Evolutionary conservation across 2,797 vertebrate genomes (phyloP).

Genomic region (Gymnopithys bicolor): DNA sequence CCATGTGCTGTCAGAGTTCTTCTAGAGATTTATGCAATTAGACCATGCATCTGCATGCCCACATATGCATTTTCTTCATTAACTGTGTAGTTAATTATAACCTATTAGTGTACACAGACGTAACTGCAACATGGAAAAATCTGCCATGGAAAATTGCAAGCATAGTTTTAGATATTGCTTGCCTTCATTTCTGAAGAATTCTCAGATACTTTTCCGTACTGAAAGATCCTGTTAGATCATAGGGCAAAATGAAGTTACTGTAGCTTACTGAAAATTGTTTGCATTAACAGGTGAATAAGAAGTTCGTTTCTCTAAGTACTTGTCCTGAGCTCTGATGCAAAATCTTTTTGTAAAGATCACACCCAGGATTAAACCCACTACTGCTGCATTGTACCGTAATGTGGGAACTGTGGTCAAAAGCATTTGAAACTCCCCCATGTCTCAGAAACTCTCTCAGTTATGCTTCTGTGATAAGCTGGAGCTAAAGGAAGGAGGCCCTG

Average conservation of each 20-base stretch:
- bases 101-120: not conserved
- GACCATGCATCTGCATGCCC: not conserved
- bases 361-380: not conserved
- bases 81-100: not conserved
- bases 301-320: not conserved
- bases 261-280: not conserved
- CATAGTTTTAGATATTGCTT: not conserved
- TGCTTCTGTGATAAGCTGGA: not conserved
- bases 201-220: not conserved
- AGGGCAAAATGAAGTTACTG: not conserved
- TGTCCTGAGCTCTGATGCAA: not conserved
- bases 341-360: too few species aligned
- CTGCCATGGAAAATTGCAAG: not conserved
- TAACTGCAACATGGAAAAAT: not conserved
- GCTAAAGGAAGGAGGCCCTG: not conserved
- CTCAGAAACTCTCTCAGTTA: not conserved
- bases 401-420: not conserved
- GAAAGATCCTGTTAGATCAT: not conserved
- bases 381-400: not conserved
- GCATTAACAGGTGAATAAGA: not conserved
- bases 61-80: not conserved
- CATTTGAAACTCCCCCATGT: fast-evolving
- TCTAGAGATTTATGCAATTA: not conserved
- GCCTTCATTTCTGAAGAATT: not conserved
- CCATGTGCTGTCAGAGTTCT: not conserved